These are phyloP conservation scores for Drosophila mayaguana DNA, from an alignment of 2,888 invertebrate genomes.

Conservation along the genomic window DNA sequence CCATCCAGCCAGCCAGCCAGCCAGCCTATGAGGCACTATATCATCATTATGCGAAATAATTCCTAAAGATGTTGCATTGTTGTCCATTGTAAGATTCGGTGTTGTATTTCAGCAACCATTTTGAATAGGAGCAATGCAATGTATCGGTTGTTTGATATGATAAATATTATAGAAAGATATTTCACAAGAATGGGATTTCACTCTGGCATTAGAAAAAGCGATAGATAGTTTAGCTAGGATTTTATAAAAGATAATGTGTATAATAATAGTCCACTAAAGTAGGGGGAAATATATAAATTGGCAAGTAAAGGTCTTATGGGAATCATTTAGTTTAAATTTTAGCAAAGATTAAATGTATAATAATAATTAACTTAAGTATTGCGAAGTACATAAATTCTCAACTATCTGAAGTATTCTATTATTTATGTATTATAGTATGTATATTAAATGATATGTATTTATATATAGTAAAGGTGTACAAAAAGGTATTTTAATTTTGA, in stretches of 20 bases:
- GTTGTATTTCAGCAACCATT: slow-evolving; percentile 38
- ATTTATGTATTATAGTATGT: too few relatives aligned
- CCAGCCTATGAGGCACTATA: slow-evolving; percentile 68
- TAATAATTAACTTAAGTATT: neutral
- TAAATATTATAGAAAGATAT: neutral
- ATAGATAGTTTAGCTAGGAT: too few relatives aligned
- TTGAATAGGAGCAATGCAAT: slow-evolving; percentile 1
- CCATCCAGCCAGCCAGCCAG: neutral
- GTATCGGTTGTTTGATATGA: slow-evolving; percentile 15
- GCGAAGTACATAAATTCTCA: neutral
- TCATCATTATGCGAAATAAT: slow-evolving; percentile 72
- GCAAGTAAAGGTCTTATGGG: neutral
- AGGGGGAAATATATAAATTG: too few relatives aligned
- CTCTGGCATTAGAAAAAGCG: neutral
- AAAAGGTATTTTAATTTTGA: neutral
- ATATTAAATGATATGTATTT: too few relatives aligned
- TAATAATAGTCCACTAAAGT: too few relatives aligned
- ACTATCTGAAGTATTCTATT: neutral
- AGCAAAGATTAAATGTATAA: neutral
- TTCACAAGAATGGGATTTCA: neutral
- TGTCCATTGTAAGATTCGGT: slow-evolving; percentile 47
- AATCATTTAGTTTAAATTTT: neutral
- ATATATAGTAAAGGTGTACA: too few relatives aligned
- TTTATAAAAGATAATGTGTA: too few relatives aligned
- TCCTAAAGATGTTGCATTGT: slow-evolving; percentile 58